Conservation (phyloP, 2,113 vertebrate genomes). For the Nothocercus nigrocapillus region DNA sequence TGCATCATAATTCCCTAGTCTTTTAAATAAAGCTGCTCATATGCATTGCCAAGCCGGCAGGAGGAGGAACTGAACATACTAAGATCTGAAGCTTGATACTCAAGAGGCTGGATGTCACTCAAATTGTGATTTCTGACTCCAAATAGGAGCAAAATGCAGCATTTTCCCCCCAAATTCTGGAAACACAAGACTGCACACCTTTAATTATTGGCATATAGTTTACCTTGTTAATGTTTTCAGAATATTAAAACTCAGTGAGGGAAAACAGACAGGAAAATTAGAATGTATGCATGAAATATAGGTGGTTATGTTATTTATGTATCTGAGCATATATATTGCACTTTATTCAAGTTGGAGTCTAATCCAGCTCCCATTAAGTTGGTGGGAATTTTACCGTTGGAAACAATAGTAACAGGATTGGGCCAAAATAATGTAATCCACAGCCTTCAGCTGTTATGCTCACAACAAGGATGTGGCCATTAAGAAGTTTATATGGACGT, state of each 20-base stretch:
- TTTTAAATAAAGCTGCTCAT: slow-evolving; percentile 31
- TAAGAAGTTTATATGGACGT: slow-evolving; percentile 69
- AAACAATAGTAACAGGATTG: slow-evolving; percentile 67
- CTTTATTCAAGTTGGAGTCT: slow-evolving; percentile 57
- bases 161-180: not conserved
- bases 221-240: slow-evolving; percentile 1
- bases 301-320: slow-evolving; percentile 38
- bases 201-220: not conserved
- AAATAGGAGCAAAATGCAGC: not conserved
- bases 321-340: slow-evolving; percentile 25
- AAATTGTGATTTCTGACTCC: not conserved
- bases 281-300: not conserved
- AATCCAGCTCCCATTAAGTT: slow-evolving; percentile 61
- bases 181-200: not conserved
- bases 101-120: not conserved
- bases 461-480: slow-evolving; percentile 56
- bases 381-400: slow-evolving; percentile 56
- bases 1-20: not conserved
- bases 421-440: slow-evolving; percentile 71
- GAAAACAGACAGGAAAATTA: slow-evolving; percentile 16
- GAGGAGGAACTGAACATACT: not conserved
- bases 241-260: slow-evolving; percentile 30
- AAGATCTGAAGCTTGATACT: not conserved
- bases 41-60: not conserved
- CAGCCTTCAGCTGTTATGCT: slow-evolving; percentile 64